phyloP scores from a whole-genome alignment of 64 coral and sea anemone species.

The Acropora yongei region DNA sequence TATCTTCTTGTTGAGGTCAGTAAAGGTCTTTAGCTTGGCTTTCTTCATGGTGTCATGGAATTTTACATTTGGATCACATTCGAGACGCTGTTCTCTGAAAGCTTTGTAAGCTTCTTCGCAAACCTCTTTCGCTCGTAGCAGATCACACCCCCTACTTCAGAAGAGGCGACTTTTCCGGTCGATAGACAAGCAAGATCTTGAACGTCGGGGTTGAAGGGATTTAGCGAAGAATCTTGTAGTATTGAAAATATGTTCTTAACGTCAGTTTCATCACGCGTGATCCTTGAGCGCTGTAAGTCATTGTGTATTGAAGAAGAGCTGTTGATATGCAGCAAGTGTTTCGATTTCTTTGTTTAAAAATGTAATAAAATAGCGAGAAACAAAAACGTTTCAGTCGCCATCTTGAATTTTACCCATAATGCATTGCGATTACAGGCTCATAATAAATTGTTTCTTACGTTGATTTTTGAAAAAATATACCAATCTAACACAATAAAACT shows the following conservation, averaged over 20 bases:
- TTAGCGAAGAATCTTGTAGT: not conserved
- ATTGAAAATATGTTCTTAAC: slow-evolving; percentile 41
- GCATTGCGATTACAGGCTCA: no score
- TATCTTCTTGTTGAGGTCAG: slow-evolving; percentile 49
- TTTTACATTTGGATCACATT: not conserved
- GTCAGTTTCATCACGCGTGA: slow-evolving; percentile 61
- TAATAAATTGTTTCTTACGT: no score
- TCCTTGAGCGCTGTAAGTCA: slow-evolving; percentile 57
- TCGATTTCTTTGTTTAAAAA: no score
- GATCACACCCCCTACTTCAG: not conserved
- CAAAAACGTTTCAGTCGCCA: no score
- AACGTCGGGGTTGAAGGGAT: slow-evolving; percentile 7
- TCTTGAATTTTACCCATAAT: no score
- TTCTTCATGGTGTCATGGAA: slow-evolving; percentile 37
- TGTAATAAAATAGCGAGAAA: no score
- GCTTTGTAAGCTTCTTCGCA: not conserved
- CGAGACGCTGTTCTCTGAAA: slow-evolving; percentile 24
- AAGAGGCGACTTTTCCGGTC: slow-evolving; percentile 11
- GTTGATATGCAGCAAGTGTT: slow-evolving; percentile 31
- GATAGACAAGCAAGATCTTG: slow-evolving; percentile 32
- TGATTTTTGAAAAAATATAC: no score
- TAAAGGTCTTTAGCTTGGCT: slow-evolving; percentile 50
- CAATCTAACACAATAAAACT: no score
- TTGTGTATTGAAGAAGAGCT: slow-evolving; percentile 18
- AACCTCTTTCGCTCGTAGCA: not conserved